Percentiles rank a stretch among this genome's conserved stretches.
Conservation (phyloP, 2,797 vertebrate genomes). For the Vireo griseus region DNA sequence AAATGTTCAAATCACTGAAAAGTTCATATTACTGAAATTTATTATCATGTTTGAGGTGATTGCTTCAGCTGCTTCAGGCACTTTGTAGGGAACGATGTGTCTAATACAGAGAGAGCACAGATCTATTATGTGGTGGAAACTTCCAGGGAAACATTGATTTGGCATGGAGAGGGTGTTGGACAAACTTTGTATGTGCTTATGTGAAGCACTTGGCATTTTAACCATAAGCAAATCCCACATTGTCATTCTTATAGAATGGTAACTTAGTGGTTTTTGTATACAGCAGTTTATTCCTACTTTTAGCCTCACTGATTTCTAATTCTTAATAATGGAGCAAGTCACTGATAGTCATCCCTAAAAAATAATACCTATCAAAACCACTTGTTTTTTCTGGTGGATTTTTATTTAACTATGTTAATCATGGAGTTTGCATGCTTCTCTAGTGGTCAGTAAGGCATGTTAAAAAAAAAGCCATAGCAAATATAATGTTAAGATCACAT, state of each 20-base stretch:
- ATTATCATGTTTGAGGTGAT: background rate
- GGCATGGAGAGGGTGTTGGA: background rate
- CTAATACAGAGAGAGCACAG: background rate
- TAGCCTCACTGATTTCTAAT: background rate
- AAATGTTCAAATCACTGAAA: background rate
- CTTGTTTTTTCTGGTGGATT: background rate
- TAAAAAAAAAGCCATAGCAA: background rate
- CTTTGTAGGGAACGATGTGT: background rate
- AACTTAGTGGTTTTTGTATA: background rate
- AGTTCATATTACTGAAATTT: background rate
- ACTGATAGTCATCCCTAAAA: background rate
- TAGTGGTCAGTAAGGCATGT: fast-evolving
- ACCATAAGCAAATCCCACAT: background rate
- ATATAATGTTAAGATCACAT: background rate
- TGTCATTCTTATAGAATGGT: background rate
- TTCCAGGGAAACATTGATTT: background rate
- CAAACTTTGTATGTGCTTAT: background rate
- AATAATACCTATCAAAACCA: background rate
- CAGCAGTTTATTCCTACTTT: background rate
- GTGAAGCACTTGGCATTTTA: background rate
- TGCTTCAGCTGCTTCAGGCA: background rate
- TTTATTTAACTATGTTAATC: background rate
- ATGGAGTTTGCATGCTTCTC: background rate
- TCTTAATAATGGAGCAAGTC: background rate
- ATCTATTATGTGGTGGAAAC: background rate